Evolutionary conservation across 2,797 vertebrate genomes (phyloP).

Genomic region (Choloepus didactylus): DNA sequence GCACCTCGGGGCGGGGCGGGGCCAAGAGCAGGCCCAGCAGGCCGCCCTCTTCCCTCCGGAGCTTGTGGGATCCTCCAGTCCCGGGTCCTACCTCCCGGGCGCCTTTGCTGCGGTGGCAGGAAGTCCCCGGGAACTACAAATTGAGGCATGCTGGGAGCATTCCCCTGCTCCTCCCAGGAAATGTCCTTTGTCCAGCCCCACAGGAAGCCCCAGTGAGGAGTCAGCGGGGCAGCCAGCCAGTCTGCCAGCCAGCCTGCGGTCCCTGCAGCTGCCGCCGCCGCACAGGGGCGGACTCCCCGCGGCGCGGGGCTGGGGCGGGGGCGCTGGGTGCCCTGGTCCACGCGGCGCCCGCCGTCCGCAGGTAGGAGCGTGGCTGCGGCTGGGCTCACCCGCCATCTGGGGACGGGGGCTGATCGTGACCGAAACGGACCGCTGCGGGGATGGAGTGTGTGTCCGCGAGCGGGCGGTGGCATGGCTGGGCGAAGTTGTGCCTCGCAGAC

Average conservation of each 20-base stretch:
- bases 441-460: constrained; percentile 2
- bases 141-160: constrained; percentile 83
- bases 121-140: constrained; percentile 83
- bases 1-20: not conserved
- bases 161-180: constrained; percentile 84
- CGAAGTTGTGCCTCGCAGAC: not conserved
- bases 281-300: not conserved
- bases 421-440: not conserved
- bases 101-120: constrained; percentile 60
- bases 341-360: constrained; percentile 40
- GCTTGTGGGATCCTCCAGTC: not conserved
- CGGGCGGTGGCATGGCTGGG: not conserved
- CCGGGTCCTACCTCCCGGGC: not conserved
- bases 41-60: not conserved
- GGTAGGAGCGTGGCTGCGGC: constrained; percentile 72
- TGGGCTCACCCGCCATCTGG: not conserved
- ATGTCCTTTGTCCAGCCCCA: constrained; percentile 83
- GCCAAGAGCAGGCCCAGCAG: no score
- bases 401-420: not conserved
- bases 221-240: constrained; percentile 61
- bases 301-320: constrained; percentile 48
- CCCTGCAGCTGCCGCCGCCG: constrained; percentile 5
- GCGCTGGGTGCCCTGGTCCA: not conserved
- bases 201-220: constrained; percentile 82
- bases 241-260: constrained; percentile 41